Conservation (phyloP, 2,113 vertebrate species). For the Gallinago media region DNA sequence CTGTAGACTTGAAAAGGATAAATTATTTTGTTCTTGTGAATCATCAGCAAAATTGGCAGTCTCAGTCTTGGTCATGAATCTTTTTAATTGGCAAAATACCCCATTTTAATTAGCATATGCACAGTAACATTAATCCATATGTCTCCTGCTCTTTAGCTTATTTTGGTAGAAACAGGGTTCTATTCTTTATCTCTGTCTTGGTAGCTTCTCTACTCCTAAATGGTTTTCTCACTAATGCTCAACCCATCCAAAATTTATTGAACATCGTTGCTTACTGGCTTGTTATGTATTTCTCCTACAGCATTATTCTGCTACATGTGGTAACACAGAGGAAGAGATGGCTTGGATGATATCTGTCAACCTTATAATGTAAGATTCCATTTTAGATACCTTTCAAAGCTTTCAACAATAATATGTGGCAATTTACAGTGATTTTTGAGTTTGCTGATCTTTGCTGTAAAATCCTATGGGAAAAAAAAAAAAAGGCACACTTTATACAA, state of each 20-base stretch:
- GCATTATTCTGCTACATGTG: background rate
- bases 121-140: background rate
- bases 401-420: conserved; percentile 14
- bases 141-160: background rate
- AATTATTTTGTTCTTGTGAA: background rate
- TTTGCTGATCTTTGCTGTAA: conserved; percentile 41
- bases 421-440: conserved; percentile 49
- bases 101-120: background rate
- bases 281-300: background rate
- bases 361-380: background rate
- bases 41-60: background rate
- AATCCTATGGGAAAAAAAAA: background rate
- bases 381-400: conserved; percentile 29
- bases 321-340: background rate
- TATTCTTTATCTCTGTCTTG: background rate
- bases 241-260: background rate
- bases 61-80: background rate
- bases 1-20: background rate
- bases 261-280: background rate
- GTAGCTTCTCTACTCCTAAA: background rate
- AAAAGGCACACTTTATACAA: conserved; percentile 4
- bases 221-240: background rate
- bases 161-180: background rate
- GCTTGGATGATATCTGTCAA: background rate
- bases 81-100: background rate